Evolutionary conservation across 2,888 invertebrate genomes (phyloP).

Genomic region (Acrocyrtus sp.): DNA sequence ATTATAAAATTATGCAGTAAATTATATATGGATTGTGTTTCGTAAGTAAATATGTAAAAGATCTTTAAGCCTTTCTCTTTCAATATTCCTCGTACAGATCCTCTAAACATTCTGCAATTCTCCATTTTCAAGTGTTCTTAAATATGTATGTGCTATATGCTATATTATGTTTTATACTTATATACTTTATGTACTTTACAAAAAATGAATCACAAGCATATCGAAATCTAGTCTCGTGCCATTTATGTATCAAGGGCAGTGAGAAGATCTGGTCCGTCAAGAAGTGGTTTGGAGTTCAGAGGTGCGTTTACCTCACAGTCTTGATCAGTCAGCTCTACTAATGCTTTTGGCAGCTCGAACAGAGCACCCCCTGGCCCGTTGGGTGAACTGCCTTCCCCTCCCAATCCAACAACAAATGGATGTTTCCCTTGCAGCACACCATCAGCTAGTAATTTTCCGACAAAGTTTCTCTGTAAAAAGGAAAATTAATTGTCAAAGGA

Average conservation of each 20-base stretch:
- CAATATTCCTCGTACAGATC: too few species aligned
- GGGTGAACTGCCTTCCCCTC: not conserved
- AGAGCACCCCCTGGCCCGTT: conserved; percentile 6
- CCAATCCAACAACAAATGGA: not conserved
- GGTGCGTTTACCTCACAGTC: conserved; percentile 72
- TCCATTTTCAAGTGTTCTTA: too few species aligned
- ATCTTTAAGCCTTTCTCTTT: too few species aligned
- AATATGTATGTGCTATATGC: too few species aligned
- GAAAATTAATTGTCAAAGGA: not conserved
- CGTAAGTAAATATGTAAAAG: too few species aligned
- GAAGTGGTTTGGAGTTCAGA: conserved; percentile 65
- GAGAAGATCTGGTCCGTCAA: conserved; percentile 70
- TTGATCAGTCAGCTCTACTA: conserved; percentile 68
- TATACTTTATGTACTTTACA: too few species aligned
- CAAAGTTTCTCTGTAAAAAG: conserved; percentile 39
- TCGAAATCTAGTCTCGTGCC: not conserved
- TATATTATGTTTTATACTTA: too few species aligned
- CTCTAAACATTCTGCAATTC: too few species aligned
- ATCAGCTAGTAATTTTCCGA: conserved; percentile 34
- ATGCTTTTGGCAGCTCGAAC: conserved; percentile 53
- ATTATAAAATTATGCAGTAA: too few species aligned
- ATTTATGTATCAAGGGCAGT: conserved; percentile 67
- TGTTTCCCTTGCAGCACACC: not conserved
- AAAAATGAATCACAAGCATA: too few species aligned
- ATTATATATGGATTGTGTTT: too few species aligned